These are phyloP conservation scores for Didymodactylos carnosus DNA, from an alignment of 2,888 invertebrate species.

Conservation along the genomic window DNA sequence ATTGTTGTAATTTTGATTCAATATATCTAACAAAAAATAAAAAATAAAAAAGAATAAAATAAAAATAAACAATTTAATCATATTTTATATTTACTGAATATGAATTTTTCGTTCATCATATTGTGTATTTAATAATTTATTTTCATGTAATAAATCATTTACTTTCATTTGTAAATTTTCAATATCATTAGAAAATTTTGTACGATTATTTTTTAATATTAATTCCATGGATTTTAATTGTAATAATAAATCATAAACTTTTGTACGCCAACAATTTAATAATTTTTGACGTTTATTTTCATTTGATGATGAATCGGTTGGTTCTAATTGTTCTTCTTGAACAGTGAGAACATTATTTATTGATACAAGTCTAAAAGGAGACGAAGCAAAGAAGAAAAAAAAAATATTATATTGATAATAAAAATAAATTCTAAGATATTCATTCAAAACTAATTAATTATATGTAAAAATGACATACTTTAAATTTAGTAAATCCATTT, in stretches of 20 bases:
- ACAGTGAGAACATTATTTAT: slow-evolving; percentile 7
- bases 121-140: not conserved
- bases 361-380: slow-evolving; percentile 4
- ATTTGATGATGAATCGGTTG: not conserved
- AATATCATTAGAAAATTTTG: not conserved
- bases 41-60: not conserved
- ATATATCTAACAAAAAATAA: not conserved
- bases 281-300: not conserved
- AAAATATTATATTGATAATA: too few species aligned
- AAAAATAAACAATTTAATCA: not conserved
- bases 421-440: too few species aligned
- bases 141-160: not conserved
- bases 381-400: too few species aligned
- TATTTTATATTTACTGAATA: not conserved
- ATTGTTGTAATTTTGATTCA: not conserved
- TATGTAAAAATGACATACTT: too few species aligned
- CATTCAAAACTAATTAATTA: too few species aligned
- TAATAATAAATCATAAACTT: slow-evolving; percentile 9
- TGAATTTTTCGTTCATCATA: not conserved
- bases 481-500: not conserved
- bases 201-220: slow-evolving; percentile 1
- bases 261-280: slow-evolving; percentile 5
- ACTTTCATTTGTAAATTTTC: not conserved
- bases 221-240: slow-evolving; percentile 8
- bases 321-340: slow-evolving; percentile 11